Base-by-base conservation (phyloP, 2,113 vertebrate genomes). In the Oreochromis aureus region DNA sequence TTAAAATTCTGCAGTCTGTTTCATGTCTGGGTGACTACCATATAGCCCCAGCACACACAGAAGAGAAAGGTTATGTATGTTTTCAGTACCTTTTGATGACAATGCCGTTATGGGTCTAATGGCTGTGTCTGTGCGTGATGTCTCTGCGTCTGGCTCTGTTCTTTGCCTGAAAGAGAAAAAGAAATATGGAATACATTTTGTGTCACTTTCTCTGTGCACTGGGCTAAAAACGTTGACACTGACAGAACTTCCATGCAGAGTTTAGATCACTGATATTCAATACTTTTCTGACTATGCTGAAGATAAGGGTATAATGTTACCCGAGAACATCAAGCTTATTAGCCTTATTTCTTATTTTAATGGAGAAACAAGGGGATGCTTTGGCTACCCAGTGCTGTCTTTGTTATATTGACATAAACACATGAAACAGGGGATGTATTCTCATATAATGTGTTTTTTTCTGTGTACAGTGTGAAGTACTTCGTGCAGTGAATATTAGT, bases 131-230 rank as follows among this genome's bases (percentile, higher is more conserved):
- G 41, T 76, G 71, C 4, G 24, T 30, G n/a, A 58, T 30, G 79
- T 59, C 15, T 27, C 24, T 48, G 15, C 48, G 44, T 76, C 44
- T 59, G 54, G 10, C 80, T 81, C 54, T 81, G 80, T 59, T 41
- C 80, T 30, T 81, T 58, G 36, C 80, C 55, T 19, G 36, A 44
- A 0, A 39, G 18, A 12, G 22, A 30, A 19, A 59, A 44, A 10
- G 24, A 59, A 46, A 30, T 7, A 4, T 56, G 54, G 58, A 89
- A 89, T 73, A 80, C 76, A 46, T 79, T 82, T 66, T 80, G 24
- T 82, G 46, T 48, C 89, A 82, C 86, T 88, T 80, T 84, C 18
- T 86, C 13, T 90, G 71, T 89, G 84, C 79, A 66, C 84, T 87
- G 55, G 30, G 58, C 84, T 80, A 53, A 86, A 76, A 39, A 73